Conservation (phyloP, 1,140 invertebrate species). For the Drosophila athabasca region DNA sequence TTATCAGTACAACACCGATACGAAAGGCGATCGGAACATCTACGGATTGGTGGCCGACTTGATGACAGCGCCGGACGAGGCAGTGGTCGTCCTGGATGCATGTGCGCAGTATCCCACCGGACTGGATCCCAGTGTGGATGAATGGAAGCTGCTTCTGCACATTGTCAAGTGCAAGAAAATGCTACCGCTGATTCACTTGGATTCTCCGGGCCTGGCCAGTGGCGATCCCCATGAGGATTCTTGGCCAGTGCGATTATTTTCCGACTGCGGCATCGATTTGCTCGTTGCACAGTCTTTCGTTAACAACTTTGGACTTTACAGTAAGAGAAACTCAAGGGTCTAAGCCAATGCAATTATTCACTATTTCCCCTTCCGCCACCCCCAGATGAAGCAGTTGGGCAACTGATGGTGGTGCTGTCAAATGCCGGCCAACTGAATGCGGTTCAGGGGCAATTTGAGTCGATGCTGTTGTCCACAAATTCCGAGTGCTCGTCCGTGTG, state of each 20-base stretch:
- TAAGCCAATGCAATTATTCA: too few relatives aligned
- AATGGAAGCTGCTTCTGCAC: conserved; percentile 92
- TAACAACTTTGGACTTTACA: conserved; percentile 99
- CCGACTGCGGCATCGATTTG: conserved; percentile 92
- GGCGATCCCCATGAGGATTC: conserved; percentile 96
- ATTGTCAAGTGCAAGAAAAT: conserved; percentile 88
- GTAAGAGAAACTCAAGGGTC: conserved; percentile 86
- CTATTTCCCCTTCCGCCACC: neutral
- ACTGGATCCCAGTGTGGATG: conserved; percentile 92
- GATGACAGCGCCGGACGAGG: conserved; percentile 91
- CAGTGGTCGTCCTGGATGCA: conserved; percentile 96
- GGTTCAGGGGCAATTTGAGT: conserved; percentile 93
- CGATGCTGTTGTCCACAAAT: conserved; percentile 92
- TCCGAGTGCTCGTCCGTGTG: conserved; percentile 92
- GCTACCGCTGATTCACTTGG: conserved; percentile 96
- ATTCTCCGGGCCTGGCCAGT: conserved; percentile 98
- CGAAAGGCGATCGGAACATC: conserved; percentile 91
- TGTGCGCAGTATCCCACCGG: conserved; percentile 99
- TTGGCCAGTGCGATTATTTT: conserved; percentile 94
- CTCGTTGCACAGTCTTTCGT: conserved; percentile 98
- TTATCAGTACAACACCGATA: conserved; percentile 96
- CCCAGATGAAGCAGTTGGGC: conserved; percentile 87
- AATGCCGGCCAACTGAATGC: conserved; percentile 86
- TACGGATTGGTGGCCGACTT: conserved; percentile 93
- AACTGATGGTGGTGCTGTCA: conserved; percentile 91